Evolutionary conservation across 2,888 invertebrate species (phyloP).

Genomic region (Arge pagana): DNA sequence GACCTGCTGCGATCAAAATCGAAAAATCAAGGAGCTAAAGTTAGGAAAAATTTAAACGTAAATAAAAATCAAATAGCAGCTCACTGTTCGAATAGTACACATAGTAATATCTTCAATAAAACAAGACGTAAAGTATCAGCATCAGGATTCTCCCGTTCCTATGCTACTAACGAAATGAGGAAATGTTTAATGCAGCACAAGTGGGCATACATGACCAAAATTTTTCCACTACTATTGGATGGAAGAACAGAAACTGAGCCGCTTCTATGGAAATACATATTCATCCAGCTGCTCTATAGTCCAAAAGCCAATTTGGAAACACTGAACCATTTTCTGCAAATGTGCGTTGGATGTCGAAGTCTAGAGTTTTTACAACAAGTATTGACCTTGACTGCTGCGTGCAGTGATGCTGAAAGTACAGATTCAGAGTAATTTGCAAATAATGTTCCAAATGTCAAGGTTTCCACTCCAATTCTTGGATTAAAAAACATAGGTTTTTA

Average conservation of each 20-base stretch:
- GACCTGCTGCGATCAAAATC: constrained; percentile 5
- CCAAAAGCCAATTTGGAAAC: not conserved
- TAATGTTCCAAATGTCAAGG: too few relatives aligned
- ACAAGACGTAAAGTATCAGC: constrained; percentile 6
- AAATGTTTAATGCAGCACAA: constrained; percentile 10
- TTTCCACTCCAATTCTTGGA: too few relatives aligned
- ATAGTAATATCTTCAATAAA: not conserved
- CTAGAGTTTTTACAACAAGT: constrained; percentile 1
- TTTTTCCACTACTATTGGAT: constrained; percentile 5
- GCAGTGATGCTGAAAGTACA: not conserved
- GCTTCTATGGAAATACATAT: constrained; percentile 8
- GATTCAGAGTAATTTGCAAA: constrained; percentile 3
- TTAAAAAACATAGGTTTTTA: too few relatives aligned
- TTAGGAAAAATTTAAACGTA: not conserved
- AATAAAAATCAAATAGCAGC: constrained; percentile 4
- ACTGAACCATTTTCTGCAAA: constrained; percentile 8
- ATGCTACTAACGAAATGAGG: constrained; percentile 8
- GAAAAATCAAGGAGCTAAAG: constrained; percentile 4
- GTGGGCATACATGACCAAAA: constrained; percentile 2
- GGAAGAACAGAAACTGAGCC: constrained; percentile 15
- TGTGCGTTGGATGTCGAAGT: constrained; percentile 1
- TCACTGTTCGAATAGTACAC: constrained; percentile 12
- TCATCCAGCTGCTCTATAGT: not conserved
- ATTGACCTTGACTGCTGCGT: not conserved
- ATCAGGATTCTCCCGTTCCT: constrained; percentile 11